Conservation (phyloP, 30 jellyfish, hydroid and myxozoan species). For the Catostylus mosaicus region DNA sequence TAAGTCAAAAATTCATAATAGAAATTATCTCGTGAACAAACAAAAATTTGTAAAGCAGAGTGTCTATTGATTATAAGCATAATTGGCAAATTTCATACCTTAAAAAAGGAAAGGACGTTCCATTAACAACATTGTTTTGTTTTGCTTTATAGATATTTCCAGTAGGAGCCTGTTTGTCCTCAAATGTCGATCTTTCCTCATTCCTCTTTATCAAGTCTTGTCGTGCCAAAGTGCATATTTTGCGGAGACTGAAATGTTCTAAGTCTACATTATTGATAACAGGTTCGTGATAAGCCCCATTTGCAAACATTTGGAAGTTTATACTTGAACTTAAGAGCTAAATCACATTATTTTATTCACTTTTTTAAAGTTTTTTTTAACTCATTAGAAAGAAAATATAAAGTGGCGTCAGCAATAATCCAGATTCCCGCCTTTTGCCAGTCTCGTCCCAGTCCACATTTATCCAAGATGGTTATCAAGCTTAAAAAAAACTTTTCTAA, state of each 20-base stretch:
- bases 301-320: too few species aligned
- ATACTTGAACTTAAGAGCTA: too few species aligned
- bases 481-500: too few species aligned
- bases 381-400: neutral
- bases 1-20: too few species aligned
- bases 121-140: neutral
- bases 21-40: too few species aligned
- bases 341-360: too few species aligned
- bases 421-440: neutral
- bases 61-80: too few species aligned
- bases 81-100: neutral
- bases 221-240: constrained; percentile 1
- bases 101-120: neutral
- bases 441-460: neutral
- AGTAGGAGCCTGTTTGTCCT: neutral
- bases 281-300: too few species aligned
- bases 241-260: neutral
- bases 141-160: neutral
- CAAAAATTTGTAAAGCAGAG: too few species aligned
- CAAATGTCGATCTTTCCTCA: neutral
- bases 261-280: neutral
- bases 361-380: too few species aligned
- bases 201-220: neutral
- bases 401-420: neutral
- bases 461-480: too few species aligned